phyloP scores from a whole-genome alignment of 2,797 vertebrate genomes.

The Micromesistius poutassou region DNA sequence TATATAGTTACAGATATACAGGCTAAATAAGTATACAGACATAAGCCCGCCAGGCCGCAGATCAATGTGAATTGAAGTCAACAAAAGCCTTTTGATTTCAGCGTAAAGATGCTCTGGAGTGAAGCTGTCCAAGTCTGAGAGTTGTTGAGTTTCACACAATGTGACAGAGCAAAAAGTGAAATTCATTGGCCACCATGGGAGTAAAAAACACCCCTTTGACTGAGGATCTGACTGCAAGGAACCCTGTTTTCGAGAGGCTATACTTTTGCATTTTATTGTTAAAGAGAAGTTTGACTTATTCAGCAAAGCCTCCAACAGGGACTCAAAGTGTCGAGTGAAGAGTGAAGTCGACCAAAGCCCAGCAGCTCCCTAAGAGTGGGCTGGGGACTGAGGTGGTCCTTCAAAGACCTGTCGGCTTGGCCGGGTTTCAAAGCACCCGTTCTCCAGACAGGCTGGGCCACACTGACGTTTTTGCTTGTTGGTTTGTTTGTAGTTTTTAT shows the following conservation, averaged over 20 bases:
- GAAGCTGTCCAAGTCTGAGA: neutral
- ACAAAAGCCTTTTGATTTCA: neutral
- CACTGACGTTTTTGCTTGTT: neutral
- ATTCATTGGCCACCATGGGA: neutral
- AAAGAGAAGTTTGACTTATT: slow-evolving; percentile 3
- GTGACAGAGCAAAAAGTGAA: neutral
- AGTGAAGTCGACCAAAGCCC: neutral
- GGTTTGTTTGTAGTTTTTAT: neutral
- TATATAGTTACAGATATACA: neutral
- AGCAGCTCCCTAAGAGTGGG: neutral
- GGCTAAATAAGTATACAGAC: neutral
- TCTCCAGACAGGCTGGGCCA: neutral
- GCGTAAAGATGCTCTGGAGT: neutral
- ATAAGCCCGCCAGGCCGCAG: neutral
- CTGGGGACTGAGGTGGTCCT: neutral
- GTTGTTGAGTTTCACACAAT: no score
- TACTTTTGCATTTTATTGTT: neutral
- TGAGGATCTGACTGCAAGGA: neutral
- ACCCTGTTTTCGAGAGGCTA: neutral
- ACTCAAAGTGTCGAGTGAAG: neutral
- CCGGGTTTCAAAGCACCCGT: neutral
- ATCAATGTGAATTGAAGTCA: neutral
- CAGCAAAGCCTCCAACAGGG: neutral
- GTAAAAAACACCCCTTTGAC: neutral
- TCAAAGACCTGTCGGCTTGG: neutral